phyloP scores from a whole-genome alignment of 2,113 vertebrate genomes.

The Pituophis catenifer region DNA sequence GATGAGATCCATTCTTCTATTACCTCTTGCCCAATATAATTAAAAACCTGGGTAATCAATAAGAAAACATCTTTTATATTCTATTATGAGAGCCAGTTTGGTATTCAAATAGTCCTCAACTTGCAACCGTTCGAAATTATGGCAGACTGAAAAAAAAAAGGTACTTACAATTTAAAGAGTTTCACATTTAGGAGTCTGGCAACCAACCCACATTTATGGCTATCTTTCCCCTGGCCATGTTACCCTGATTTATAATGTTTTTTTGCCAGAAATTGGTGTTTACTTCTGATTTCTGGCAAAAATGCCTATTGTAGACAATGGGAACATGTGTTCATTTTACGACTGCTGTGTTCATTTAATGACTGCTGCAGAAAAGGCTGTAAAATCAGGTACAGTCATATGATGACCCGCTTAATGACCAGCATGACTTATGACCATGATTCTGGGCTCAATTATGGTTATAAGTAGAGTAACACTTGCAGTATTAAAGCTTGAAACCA shows the following conservation, averaged over 20 bases:
- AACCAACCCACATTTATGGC: background rate
- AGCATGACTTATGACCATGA: background rate
- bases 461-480: background rate
- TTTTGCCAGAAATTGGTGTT: background rate
- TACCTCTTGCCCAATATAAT: background rate
- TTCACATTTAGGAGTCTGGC: background rate
- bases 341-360: background rate
- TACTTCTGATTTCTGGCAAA: background rate
- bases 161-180: background rate
- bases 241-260: background rate
- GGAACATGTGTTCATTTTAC: too few species aligned
- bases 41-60: background rate
- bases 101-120: background rate
- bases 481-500: background rate
- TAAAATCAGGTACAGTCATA: background rate
- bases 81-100: background rate
- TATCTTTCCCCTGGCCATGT: background rate
- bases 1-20: conserved; percentile 52
- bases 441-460: background rate
- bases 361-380: background rate
- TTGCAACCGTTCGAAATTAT: background rate
- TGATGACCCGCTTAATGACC: background rate
- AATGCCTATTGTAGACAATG: background rate
- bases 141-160: background rate
- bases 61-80: conserved; percentile 4